phyloP scores from a whole-genome alignment of 1,140 invertebrate species.

The Heliconius himera region DNA sequence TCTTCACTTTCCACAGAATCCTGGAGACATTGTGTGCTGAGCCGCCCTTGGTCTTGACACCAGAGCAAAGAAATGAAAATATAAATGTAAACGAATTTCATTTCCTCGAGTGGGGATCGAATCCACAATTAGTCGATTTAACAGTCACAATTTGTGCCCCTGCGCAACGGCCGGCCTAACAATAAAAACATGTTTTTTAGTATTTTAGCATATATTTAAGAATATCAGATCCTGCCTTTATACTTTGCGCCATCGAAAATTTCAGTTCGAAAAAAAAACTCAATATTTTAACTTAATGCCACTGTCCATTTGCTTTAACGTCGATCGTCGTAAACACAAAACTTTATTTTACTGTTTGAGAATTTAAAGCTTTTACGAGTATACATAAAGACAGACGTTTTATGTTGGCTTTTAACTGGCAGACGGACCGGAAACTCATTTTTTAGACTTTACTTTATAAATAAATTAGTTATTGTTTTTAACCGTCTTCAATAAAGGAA shows the following conservation, averaged over 20 bases:
- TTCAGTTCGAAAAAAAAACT: background rate
- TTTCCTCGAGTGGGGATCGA: no score
- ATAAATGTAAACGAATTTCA: no score
- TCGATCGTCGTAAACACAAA: slow-evolving; percentile 18
- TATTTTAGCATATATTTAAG: no score
- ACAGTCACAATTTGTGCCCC: no score
- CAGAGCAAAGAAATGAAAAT: no score
- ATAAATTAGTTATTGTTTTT: background rate
- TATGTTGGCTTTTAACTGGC: background rate
- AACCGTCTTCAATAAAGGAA: background rate
- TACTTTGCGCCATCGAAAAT: background rate
- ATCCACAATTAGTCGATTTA: no score
- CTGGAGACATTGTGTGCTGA: no score
- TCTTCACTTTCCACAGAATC: no score
- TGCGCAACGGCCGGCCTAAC: no score
- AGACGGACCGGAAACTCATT: slow-evolving; percentile 11
- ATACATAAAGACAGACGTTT: slow-evolving; percentile 9
- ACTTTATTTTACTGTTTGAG: slow-evolving; percentile 12
- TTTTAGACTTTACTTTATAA: slow-evolving; percentile 9
- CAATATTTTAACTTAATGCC: slow-evolving; percentile 14
- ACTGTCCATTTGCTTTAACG: slow-evolving; percentile 17
- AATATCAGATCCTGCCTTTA: background rate
- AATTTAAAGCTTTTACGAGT: slow-evolving; percentile 20
- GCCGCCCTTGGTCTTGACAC: no score
- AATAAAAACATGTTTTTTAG: no score